Base-by-base conservation (phyloP, 2,113 vertebrate species). In the Xenopus laevis region DNA sequence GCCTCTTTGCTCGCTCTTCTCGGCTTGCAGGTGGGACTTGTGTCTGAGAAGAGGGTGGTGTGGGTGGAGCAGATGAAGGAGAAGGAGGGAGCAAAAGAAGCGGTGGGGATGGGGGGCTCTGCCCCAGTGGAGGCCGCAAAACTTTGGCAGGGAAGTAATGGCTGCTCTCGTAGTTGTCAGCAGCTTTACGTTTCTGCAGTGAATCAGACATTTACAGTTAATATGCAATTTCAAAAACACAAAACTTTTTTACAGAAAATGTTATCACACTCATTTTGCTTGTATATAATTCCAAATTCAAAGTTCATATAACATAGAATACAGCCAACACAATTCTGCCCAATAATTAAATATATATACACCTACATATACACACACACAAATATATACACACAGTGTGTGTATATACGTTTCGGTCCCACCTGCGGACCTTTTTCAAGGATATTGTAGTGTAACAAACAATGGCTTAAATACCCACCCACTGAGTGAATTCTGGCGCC, bases 1-100 rank as follows among this genome's bases (percentile, higher is more conserved):
- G 89, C 57, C 90, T 84, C 81, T 90, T 92, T 85, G 89, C 91
- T 78, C 90, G 87, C 65, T 91, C 90, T 8, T 94, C 87, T 13
- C 93, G 88, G 86, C 89, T 92, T 75, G 81, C 90, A 62, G 89
- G 87, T 79, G 93, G 92, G 81, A 89, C 86, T 66, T 88, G 88
- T 72, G 92, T 85, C 67, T 92, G 78, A 20, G 85, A 90, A 55
- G 89, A 88, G 0, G 91, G 89, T 13, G 68, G 90, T 83, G 0
- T 87, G 84, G 10, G 81, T 72, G 77, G 91, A 46, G n/a, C 89
- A 0, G 91, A 91, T 0, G 82, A 88, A 0, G 91, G 89, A 80
- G 91, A 90, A 0, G 91, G 90, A 82, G 91, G 90, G 64, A 92
- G 83, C 77, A 92, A 90, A 72, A 92, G 86, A 88, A 91, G 90